These are phyloP conservation scores for Augochlora pura DNA, from an alignment of 1,140 invertebrate genomes.

Conservation along the genomic window DNA sequence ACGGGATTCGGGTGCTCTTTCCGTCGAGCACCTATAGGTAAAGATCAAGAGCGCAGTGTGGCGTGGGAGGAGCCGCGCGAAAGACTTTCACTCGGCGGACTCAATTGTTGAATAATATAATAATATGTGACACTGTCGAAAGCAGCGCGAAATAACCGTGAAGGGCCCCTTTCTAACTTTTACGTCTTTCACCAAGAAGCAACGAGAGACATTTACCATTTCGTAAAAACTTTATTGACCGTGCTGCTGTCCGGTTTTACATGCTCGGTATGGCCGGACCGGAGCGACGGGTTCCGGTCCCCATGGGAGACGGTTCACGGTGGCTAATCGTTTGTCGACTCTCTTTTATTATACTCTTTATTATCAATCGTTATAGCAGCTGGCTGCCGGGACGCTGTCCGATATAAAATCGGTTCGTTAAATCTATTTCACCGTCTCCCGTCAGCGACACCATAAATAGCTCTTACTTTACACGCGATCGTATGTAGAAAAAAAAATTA, in stretches of 20 bases:
- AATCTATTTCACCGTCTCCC: too few relatives aligned
- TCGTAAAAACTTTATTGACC: conserved; percentile 35
- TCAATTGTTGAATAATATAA: neutral
- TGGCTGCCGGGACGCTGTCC: neutral
- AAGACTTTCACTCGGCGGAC: neutral
- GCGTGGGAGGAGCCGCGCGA: neutral
- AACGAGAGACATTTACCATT: neutral
- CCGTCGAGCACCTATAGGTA: neutral
- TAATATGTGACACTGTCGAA: neutral
- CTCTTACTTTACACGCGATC: conserved; percentile 15
- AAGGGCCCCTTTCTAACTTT: too few relatives aligned
- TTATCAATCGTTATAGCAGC: neutral
- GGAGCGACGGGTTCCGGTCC: too few relatives aligned
- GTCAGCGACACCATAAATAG: conserved; percentile 24
- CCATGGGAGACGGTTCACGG: too few relatives aligned
- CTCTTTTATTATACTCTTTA: neutral
- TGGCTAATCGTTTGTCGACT: too few relatives aligned
- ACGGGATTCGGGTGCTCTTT: neutral
- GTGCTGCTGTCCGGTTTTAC: neutral
- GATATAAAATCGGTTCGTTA: too few relatives aligned
- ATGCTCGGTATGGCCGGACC: too few relatives aligned
- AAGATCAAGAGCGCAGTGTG: neutral
- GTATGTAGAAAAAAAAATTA: conserved; percentile 21
- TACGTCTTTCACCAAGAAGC: neutral
- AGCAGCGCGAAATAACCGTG: conserved; percentile 1